Percentiles rank a stretch among this genome's conserved stretches.
Evolutionary conservation across 2,797 vertebrate species (phyloP).

Genomic region (Arrhamphus sclerolepis): DNA sequence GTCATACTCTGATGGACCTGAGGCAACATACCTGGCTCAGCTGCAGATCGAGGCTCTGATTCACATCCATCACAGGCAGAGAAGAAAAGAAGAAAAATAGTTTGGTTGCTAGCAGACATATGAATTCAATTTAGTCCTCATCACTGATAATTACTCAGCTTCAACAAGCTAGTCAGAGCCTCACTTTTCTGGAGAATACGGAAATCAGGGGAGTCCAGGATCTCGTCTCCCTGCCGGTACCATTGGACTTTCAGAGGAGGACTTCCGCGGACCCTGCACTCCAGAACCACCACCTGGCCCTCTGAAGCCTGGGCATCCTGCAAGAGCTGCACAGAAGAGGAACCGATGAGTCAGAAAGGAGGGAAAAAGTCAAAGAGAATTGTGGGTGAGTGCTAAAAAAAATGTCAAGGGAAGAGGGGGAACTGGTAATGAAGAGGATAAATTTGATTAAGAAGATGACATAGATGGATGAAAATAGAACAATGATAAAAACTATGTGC

Average conservation of each 20-base stretch:
- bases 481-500: conserved; percentile 4
- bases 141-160: background rate
- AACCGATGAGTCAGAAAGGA: background rate
- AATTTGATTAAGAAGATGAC: conserved; percentile 15
- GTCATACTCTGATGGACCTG: conserved; percentile 10
- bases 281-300: conserved; percentile 94
- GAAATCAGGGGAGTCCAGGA: conserved; percentile 96
- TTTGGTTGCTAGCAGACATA: conserved; percentile 10
- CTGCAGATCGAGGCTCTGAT: conserved; percentile 93
- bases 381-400: conserved; percentile 11
- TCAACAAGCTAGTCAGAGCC: conserved; percentile 23
- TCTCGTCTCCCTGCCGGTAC: conserved; percentile 91
- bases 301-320: conserved; percentile 89
- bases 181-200: conserved; percentile 98
- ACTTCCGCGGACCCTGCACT: conserved; percentile 89
- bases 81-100: conserved; percentile 9
- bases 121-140: background rate
- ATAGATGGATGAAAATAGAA: conserved; percentile 2
- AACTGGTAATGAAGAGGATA: conserved; percentile 15
- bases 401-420: conserved; percentile 20
- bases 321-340: conserved; percentile 79
- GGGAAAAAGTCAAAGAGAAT: background rate
- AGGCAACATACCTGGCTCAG: conserved; percentile 87
- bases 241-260: conserved; percentile 88
- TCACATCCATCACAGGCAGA: conserved; percentile 15